Percentiles rank a stretch among this genome's conserved stretches.
Conservation (phyloP, 23 tunicate species). For the Halocynthia aurantium region DNA sequence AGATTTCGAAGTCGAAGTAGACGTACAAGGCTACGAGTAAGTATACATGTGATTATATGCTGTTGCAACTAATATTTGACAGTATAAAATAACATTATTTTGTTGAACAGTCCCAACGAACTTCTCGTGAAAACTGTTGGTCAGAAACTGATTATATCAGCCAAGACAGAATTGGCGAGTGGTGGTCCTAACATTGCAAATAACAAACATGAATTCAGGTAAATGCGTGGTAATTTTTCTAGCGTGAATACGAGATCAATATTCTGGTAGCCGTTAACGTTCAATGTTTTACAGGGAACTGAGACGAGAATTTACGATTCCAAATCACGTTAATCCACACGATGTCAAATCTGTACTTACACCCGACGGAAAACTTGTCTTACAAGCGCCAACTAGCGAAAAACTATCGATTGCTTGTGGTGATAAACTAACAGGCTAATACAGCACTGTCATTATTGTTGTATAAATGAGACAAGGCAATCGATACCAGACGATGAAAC, state of each 20-base stretch:
- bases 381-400: slow-evolving; percentile 58
- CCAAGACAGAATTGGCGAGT: slow-evolving; percentile 44
- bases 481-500: too few species aligned
- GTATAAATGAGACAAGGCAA: too few species aligned
- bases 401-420: neutral
- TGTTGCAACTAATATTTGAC: too few species aligned
- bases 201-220: slow-evolving; percentile 22
- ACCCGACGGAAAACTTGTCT: slow-evolving; percentile 66
- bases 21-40: slow-evolving; percentile 32
- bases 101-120: slow-evolving; percentile 52
- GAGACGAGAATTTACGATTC: slow-evolving; percentile 77
- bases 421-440: neutral
- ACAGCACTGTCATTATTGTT: too few species aligned
- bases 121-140: slow-evolving; percentile 83
- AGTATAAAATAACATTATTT: too few species aligned
- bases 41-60: neutral
- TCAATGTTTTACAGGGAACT: slow-evolving; percentile 39
- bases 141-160: slow-evolving; percentile 40
- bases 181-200: neutral
- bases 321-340: slow-evolving; percentile 68
- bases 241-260: neutral
- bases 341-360: slow-evolving; percentile 70
- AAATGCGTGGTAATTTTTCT: neutral
- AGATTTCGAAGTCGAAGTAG: slow-evolving; percentile 18
- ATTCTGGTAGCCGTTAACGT: neutral